Percentiles rank a stretch among this genome's conserved stretches.
phyloP scores from a whole-genome alignment of 1,140 invertebrate species.

The Homalodisca vitripennis region DNA sequence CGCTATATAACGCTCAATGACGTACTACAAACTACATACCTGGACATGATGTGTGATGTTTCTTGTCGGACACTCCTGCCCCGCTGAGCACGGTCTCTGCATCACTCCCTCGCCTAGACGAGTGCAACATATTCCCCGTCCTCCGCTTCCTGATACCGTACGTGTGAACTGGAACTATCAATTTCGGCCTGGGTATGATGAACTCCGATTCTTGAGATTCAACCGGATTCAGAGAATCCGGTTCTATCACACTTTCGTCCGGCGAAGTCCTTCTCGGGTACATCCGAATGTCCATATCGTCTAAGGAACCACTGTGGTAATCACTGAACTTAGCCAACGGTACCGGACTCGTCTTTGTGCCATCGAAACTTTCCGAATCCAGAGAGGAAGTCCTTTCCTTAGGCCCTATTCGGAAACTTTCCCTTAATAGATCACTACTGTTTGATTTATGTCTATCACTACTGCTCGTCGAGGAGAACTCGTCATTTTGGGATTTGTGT shows the following conservation, averaged over 20 bases:
- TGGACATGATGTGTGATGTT: slow-evolving; percentile 45
- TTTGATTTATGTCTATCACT: slow-evolving; percentile 25
- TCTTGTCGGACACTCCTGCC: slow-evolving; percentile 43
- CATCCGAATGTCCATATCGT: not conserved
- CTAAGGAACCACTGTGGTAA: not conserved
- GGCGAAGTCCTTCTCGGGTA: slow-evolving; percentile 8
- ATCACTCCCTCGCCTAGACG: slow-evolving; percentile 49
- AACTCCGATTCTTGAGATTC: slow-evolving; percentile 58
- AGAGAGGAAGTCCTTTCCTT: slow-evolving; percentile 18
- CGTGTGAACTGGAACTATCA: slow-evolving; percentile 84
- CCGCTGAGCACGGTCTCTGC: slow-evolving; percentile 48
- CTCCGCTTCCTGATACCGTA: slow-evolving; percentile 73
- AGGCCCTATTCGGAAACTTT: slow-evolving; percentile 18
- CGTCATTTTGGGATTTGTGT: slow-evolving; percentile 2
- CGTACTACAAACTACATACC: slow-evolving; percentile 39
- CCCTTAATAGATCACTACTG: slow-evolving; percentile 30
- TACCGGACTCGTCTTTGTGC: not conserved
- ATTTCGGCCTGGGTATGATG: slow-evolving; percentile 75
- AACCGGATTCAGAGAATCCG: slow-evolving; percentile 3
- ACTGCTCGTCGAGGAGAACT: not conserved
- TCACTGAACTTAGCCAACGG: not conserved
- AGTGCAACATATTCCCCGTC: slow-evolving; percentile 61
- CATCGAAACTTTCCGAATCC: not conserved
- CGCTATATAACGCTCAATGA: no score
- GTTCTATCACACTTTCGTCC: slow-evolving; percentile 4